Evolutionary conservation across 2,113 vertebrate species (phyloP).

Genomic region (Campylomormyrus numenius): DNA sequence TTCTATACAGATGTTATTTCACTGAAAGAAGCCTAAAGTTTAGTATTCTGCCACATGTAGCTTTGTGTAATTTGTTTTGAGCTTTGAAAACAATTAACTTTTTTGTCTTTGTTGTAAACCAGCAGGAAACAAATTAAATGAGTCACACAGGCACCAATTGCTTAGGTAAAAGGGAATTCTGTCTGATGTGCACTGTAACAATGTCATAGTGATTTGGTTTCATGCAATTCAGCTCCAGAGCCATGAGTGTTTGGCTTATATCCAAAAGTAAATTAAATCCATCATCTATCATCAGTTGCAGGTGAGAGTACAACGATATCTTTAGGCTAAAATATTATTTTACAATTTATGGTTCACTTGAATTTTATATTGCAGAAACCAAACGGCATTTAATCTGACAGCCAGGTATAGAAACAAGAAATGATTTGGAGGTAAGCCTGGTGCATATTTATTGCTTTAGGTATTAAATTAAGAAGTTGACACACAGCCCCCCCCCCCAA

Average conservation of each 20-base stretch:
- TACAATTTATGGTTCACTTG: background rate
- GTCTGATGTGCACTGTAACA: background rate
- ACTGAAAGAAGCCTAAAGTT: background rate
- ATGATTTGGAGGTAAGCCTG: background rate
- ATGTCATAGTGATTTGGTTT: background rate
- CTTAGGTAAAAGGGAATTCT: background rate
- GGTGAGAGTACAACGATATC: slow-evolving; percentile 4
- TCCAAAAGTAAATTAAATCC: background rate
- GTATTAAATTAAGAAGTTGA: background rate
- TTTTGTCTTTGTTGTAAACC: background rate
- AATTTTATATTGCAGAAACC: background rate
- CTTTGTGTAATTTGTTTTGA: background rate
- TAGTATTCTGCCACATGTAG: background rate
- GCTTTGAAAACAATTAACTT: background rate
- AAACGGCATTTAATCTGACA: slow-evolving; percentile 1
- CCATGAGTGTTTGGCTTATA: background rate
- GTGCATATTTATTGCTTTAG: background rate
- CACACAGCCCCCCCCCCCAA: no score
- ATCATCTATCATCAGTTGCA: background rate
- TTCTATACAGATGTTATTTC: background rate
- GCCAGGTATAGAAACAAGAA: background rate
- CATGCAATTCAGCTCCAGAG: background rate
- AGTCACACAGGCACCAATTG: background rate
- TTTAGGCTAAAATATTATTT: slow-evolving; percentile 12
- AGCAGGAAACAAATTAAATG: background rate